Conservation (phyloP, 1,140 invertebrate species). For the Sitodiplosis mosellana region DNA sequence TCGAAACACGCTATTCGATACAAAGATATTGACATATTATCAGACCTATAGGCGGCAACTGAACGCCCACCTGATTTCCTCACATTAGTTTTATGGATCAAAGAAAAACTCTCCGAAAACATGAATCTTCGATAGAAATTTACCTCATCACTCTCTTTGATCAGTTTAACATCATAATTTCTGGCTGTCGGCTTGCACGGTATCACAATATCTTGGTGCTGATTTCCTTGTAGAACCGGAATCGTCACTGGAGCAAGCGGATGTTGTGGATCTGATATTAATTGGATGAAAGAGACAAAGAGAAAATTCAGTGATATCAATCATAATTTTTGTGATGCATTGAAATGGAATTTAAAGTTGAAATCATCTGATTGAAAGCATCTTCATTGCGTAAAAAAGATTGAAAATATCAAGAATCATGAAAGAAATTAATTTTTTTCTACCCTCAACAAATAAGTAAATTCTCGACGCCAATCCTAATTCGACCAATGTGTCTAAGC, state of each 20-base stretch:
- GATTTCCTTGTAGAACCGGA: slow-evolving; percentile 21
- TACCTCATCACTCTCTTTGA: slow-evolving; percentile 22
- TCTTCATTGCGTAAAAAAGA: neutral
- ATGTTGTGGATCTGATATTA: slow-evolving; percentile 28
- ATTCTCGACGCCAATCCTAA: slow-evolving; percentile 27
- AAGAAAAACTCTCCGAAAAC: neutral
- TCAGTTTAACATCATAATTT: slow-evolving; percentile 34
- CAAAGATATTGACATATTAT: no score
- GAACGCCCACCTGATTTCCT: no score
- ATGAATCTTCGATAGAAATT: no score
- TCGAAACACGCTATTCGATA: no score
- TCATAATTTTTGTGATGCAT: neutral
- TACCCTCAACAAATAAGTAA: slow-evolving; percentile 49
- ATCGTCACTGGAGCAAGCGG: slow-evolving; percentile 28
- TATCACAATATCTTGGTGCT: slow-evolving; percentile 29
- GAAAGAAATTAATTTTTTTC: slow-evolving; percentile 13
- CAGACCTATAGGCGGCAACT: no score
- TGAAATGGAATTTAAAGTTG: neutral
- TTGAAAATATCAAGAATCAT: neutral
- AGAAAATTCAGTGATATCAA: slow-evolving; percentile 1
- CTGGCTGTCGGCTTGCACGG: slow-evolving; percentile 51
- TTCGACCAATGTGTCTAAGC: slow-evolving; percentile 25
- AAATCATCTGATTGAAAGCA: slow-evolving; percentile 1
- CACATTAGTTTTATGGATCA: no score
- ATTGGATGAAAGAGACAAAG: no score